Conservation (phyloP, 2,113 vertebrate species). For the Cololabis saira region DNA sequence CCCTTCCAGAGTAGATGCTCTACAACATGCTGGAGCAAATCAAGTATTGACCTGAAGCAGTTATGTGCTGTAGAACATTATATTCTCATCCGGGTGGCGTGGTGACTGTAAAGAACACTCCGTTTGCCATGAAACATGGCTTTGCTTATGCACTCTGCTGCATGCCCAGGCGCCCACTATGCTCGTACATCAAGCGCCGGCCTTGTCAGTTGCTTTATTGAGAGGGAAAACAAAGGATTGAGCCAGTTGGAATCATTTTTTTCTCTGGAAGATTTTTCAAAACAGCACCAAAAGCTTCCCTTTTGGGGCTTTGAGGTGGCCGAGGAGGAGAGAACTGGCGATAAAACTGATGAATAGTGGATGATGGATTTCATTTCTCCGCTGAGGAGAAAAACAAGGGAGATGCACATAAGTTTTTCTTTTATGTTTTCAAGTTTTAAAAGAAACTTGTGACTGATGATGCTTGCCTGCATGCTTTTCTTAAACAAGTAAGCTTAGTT, state of each 20-base stretch:
- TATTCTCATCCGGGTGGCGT: conserved; percentile 94
- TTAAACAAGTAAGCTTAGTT: too few species aligned
- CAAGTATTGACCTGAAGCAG: conserved; percentile 96
- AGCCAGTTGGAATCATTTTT: conserved; percentile 95
- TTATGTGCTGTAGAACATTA: conserved; percentile 93
- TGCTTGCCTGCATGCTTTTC: background rate
- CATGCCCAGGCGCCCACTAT: conserved; percentile 83
- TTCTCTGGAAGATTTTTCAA: conserved; percentile 96
- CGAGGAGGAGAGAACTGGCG: conserved; percentile 85
- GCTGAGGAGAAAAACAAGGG: conserved; percentile 61
- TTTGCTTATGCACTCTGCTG: conserved; percentile 93
- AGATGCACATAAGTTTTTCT: conserved; percentile 72
- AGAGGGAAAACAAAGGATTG: conserved; percentile 99
- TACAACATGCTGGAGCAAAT: conserved; percentile 93
- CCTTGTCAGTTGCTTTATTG: conserved; percentile 97
- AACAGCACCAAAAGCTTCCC: conserved; percentile 92
- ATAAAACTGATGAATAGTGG: conserved; percentile 90
- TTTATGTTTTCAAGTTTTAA: conserved; percentile 60
- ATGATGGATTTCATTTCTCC: conserved; percentile 89
- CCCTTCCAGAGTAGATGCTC: conserved; percentile 87
- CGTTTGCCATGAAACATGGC: conserved; percentile 94
- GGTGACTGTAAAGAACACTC: conserved; percentile 92
- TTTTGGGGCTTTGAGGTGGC: conserved; percentile 86
- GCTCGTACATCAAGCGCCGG: conserved; percentile 92
- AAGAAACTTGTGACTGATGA: conserved; percentile 73